Evolutionary conservation across 2,113 vertebrate genomes (phyloP), one percentile per base, ranked within the genome.

Genomic region (Sander vitreus): DNA sequence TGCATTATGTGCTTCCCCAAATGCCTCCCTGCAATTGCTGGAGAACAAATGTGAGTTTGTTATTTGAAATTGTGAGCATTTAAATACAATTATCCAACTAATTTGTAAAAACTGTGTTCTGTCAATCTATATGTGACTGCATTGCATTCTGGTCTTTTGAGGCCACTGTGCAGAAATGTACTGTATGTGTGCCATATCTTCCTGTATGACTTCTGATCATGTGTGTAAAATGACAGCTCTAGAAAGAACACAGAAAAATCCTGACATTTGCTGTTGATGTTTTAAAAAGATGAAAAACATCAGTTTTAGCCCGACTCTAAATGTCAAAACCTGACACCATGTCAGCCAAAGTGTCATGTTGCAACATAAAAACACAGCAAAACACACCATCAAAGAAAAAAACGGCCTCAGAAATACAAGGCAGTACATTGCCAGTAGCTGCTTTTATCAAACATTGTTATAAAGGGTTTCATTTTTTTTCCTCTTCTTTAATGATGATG

Each of bases 401-500:
- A 54, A 67, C 12, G 5, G 43, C n/a, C 50, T 73, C 62, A 51
- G 57, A 73, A 72, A 73, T 33, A 54, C 7, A 48, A 0, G 0
- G 55, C 33, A 33, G 13, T 13, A 9, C 15, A 19, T 45, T 54
- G 48, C 60, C 78, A n/a, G 23, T 2, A 51, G 60, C 59, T 78
- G 59, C 74, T 50, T 33, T 80, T 14, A 72, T 72, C 25, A 53
- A 43, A 76, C 9, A 23, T 13, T 25, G 70, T 80, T 64, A 50
- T 18, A 33, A 25, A 77, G 33, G 0, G 43, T 64, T 67, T 65
- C 6, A 0, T 2, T 33, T 53, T 51, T 54, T 16, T 11, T n/a
- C n/a, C 21, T 25, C 21, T 36, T 58, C 23, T 72, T 55, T 80
- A 72, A 78, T 81, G 73, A 76, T 85, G 80, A 90, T 83, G 77